phyloP scores from a whole-genome alignment of 2,797 vertebrate species.

The Steatocranus sp. region DNA sequence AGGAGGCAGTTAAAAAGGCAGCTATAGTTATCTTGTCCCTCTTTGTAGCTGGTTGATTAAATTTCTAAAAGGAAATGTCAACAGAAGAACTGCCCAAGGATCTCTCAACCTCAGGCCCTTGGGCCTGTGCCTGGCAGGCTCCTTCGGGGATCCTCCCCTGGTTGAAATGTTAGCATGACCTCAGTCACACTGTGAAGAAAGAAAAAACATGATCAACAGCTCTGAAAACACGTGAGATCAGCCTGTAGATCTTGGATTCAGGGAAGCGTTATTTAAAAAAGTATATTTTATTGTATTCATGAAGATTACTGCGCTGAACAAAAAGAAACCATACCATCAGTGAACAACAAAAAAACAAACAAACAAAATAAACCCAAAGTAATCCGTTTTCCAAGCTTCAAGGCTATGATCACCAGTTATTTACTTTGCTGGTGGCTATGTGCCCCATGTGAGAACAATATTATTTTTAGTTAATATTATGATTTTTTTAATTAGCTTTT shows the following conservation, averaged over 20 bases:
- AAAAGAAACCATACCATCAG: neutral
- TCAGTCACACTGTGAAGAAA: neutral
- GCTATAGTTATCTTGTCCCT: neutral
- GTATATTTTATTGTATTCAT: neutral
- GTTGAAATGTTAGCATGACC: neutral
- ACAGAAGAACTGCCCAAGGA: neutral
- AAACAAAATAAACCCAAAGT: neutral
- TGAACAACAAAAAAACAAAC: neutral
- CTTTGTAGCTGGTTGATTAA: neutral
- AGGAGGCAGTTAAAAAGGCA: neutral
- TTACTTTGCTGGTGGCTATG: neutral
- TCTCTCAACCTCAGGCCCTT: neutral
- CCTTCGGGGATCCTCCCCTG: neutral
- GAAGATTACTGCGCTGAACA: neutral
- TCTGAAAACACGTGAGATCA: neutral
- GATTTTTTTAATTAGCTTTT: neutral
- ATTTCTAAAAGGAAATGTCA: neutral
- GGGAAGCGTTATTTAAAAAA: rapidly evolving
- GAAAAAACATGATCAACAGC: neutral
- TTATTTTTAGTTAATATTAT: neutral
- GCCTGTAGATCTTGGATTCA: neutral
- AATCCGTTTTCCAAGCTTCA: rapidly evolving
- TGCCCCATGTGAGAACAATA: rapidly evolving
- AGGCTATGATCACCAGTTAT: neutral
- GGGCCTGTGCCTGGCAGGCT: neutral